A percentile compares a stretch with the other conserved stretches of the same genome.
These are phyloP conservation scores for Crepidodera aurea DNA, from an alignment of 2,888 invertebrate species.

Conservation along the genomic window DNA sequence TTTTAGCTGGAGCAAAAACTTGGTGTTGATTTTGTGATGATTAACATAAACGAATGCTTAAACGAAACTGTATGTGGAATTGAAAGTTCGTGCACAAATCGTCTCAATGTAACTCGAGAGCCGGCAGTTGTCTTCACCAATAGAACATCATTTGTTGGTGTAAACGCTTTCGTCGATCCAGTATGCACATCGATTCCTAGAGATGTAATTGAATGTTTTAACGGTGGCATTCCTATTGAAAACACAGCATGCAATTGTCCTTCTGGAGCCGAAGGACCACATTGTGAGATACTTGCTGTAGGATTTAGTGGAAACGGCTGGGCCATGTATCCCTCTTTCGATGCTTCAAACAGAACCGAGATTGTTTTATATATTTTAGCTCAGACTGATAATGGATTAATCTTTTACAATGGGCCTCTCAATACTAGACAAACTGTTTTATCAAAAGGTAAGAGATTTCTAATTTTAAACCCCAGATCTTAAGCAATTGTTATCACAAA, in stretches of 20 bases:
- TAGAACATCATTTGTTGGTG: conserved; percentile 92
- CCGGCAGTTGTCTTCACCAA: conserved; percentile 91
- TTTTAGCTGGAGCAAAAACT: conserved; percentile 74
- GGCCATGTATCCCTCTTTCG: conserved; percentile 90
- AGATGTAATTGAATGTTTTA: conserved; percentile 49
- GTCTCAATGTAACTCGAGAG: conserved; percentile 70
- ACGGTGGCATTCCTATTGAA: conserved; percentile 66
- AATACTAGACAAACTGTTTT: conserved; percentile 67
- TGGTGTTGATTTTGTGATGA: conserved; percentile 80
- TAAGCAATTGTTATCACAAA: too few species aligned
- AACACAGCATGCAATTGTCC: conserved; percentile 79
- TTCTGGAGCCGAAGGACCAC: conserved; percentile 79
- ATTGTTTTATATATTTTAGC: conserved; percentile 85
- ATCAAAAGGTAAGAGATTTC: conserved; percentile 67
- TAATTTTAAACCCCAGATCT: too few species aligned
- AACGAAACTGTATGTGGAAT: conserved; percentile 75
- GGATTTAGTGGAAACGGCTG: conserved; percentile 92
- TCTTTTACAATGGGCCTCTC: conserved; percentile 89
- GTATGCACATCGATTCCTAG: conserved; percentile 70
- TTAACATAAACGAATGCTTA: conserved; percentile 91
- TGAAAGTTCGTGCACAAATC: conserved; percentile 81
- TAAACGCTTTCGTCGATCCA: conserved; percentile 83
- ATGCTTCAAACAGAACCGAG: conserved; percentile 84
- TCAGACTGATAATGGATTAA: conserved; percentile 77
- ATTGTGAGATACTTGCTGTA: conserved; percentile 88